Evolutionary conservation across 2,113 vertebrate species (phyloP).

Genomic region (Chlamydotis undulata): DNA sequence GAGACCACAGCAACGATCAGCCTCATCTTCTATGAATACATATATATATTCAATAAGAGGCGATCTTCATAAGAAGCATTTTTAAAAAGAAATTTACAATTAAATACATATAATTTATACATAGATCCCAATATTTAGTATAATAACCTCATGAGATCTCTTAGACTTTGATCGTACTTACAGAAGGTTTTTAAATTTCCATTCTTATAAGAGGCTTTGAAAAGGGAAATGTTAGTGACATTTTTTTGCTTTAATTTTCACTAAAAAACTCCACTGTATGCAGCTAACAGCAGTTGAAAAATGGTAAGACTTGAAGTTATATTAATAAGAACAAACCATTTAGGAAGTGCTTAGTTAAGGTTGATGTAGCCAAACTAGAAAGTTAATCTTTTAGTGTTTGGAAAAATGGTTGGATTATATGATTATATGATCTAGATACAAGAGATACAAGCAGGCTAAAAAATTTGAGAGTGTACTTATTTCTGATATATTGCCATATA

Average conservation of each 20-base stretch:
- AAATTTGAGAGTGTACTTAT: not conserved
- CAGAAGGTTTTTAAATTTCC: not conserved
- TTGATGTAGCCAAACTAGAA: not conserved
- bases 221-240: not conserved
- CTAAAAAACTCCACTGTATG: not conserved
- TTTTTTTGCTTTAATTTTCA: not conserved
- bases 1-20: not conserved
- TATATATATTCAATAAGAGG: not conserved
- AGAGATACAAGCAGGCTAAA: not conserved
- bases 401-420: not conserved
- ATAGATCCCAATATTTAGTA: not conserved
- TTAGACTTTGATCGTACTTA: not conserved
- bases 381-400: not conserved
- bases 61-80: not conserved
- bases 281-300: not conserved
- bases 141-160: not conserved
- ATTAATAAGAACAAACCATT: not conserved
- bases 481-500: not conserved
- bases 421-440: not conserved
- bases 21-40: not conserved
- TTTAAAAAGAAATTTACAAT: not conserved
- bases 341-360: not conserved
- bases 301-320: not conserved
- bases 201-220: not conserved
- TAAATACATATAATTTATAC: not conserved